These are phyloP conservation scores for Agrotis segetum DNA, from an alignment of 2,888 invertebrate genomes.

Conservation along the genomic window DNA sequence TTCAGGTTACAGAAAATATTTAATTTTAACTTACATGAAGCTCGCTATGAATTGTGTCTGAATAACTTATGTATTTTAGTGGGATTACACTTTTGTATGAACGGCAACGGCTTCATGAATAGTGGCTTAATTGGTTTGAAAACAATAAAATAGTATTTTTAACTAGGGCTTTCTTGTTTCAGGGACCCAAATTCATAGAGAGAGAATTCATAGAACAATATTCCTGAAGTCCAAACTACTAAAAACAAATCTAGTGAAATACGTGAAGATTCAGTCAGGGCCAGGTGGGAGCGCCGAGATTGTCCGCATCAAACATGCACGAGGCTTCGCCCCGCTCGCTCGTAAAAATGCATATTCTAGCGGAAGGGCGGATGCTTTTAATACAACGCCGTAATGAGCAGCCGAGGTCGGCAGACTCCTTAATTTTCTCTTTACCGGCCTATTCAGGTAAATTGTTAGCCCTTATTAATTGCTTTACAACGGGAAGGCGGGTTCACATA, in stretches of 20 bases:
- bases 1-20: slow-evolving; percentile 69
- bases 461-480: slow-evolving; percentile 82
- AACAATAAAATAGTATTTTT: neutral
- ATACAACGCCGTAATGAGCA: slow-evolving; percentile 87
- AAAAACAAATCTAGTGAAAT: slow-evolving; percentile 51
- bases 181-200: neutral
- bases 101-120: neutral
- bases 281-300: slow-evolving; percentile 82
- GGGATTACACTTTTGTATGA: slow-evolving; percentile 25
- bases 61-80: slow-evolving; percentile 31
- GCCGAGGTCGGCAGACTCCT: slow-evolving; percentile 85
- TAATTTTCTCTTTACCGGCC: slow-evolving; percentile 86
- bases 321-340: slow-evolving; percentile 79
- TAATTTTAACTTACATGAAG: slow-evolving; percentile 56
- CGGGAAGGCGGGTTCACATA: slow-evolving; percentile 73
- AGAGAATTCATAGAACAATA: neutral
- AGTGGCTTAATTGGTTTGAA: slow-evolving; percentile 8
- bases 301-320: slow-evolving; percentile 88
- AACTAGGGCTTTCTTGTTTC: too few species aligned
- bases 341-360: slow-evolving; percentile 91
- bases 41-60: slow-evolving; percentile 24
- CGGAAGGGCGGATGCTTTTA: slow-evolving; percentile 86
- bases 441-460: slow-evolving; percentile 83
- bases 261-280: slow-evolving; percentile 55
- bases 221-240: slow-evolving; percentile 11